Evolutionary conservation across 1,140 invertebrate species (phyloP).

Genomic region (Himalopsyche phryganea): DNA sequence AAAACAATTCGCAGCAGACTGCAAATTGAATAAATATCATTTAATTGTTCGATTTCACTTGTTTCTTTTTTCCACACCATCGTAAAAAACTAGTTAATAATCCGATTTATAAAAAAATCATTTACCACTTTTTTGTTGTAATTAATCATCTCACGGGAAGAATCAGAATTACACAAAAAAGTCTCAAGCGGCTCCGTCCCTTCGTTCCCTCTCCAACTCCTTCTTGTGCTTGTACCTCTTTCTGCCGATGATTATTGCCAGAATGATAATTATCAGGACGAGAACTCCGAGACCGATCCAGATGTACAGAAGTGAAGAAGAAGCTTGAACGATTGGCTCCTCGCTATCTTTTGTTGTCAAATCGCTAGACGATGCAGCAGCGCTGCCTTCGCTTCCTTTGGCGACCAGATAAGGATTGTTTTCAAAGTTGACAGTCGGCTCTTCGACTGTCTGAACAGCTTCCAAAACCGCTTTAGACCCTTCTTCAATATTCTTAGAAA

Average conservation of each 20-base stretch:
- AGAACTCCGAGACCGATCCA: conserved; percentile 29
- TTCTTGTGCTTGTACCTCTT: conserved; percentile 34
- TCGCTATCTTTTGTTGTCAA: conserved; percentile 6
- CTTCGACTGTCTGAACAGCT: background rate
- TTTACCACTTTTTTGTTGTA: too few relatives aligned
- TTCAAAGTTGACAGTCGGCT: conserved; percentile 7
- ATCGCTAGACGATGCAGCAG: conserved; percentile 28
- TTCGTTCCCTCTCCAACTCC: conserved; percentile 29
- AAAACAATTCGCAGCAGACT: too few relatives aligned
- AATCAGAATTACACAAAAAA: conserved; percentile 21
- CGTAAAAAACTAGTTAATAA: too few relatives aligned
- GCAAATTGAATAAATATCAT: too few relatives aligned
- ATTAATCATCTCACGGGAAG: background rate
- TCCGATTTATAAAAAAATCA: too few relatives aligned
- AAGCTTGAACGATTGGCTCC: conserved; percentile 1
- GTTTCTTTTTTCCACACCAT: too few relatives aligned
- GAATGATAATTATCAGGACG: conserved; percentile 22
- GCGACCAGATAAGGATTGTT: conserved; percentile 28
- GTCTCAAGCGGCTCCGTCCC: conserved; percentile 27
- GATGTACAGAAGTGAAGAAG: conserved; percentile 16
- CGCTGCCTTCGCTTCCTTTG: conserved; percentile 18
- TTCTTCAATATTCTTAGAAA: background rate
- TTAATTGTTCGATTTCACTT: too few relatives aligned
- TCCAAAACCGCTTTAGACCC: background rate
- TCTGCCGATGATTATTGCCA: conserved; percentile 24